Base-by-base conservation (phyloP, 2,113 vertebrate species). In the Pardalotus punctatus region DNA sequence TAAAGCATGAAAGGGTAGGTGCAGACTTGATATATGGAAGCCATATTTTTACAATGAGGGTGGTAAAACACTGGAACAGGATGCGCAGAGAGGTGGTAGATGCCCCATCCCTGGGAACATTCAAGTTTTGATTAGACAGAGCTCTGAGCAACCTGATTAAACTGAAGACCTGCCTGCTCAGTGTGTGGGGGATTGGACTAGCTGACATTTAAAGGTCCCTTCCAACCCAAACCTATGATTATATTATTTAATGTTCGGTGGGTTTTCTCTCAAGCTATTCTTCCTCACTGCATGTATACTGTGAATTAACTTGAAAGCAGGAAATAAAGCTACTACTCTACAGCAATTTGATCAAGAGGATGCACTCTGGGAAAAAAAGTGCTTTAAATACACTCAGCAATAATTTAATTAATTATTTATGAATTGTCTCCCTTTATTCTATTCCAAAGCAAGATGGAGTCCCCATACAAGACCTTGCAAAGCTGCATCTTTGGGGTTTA, bases 41-140 rank as follows among this genome's bases (percentile, higher is more conserved):
- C 62, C 6, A 14, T n/a, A 25, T 57, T 64, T 53, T 45, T 56
- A 51, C 51, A 7, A 12, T 16, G 13, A 74, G 15, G 8, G 17
- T 48, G 18, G 27, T 56, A 17, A 70, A 40, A 35, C 14, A 50
- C 20, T 64, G 35, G 17, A 17, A 43, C 19, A 54, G 40, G 28
- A 43, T 71, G 18, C 24, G 45, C 33, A 74, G 56, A 54, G 33
- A 54, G 3, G 10, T 38, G 31, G 25, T 20, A 36, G 29, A 40
- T 35, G 22, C 24, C 14, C 29, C 29, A 61, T 13, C 64, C 10
- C 29, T n/a, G 57, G 38, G 47, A 78, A 67, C n/a, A 58, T 10
- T 67, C 71, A 21, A 42, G 38, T 47, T 45, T 29, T 2, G 0
- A 38, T 0, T 43, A n/a, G 16, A 54, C 3, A 4, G 42, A 60